phyloP scores from a whole-genome alignment of 1,140 invertebrate species.

The Aphelinus certus region DNA sequence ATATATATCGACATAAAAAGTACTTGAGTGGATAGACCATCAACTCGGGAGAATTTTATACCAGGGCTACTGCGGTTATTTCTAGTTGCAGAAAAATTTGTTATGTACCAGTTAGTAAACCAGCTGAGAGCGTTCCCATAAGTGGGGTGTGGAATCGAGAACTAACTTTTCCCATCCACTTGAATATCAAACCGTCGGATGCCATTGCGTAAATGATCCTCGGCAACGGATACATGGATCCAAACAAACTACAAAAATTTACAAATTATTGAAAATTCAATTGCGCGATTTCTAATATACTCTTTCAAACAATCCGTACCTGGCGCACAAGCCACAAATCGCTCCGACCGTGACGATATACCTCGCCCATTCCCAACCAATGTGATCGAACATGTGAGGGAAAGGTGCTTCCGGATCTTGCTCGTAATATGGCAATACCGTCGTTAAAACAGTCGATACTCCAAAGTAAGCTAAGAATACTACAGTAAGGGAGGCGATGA shows the following conservation, averaged over 20 bases:
- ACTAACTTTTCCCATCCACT: constrained; percentile 76
- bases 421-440: constrained; percentile 89
- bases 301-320: constrained; percentile 57
- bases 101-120: constrained; percentile 74
- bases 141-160: constrained; percentile 80
- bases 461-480: constrained; percentile 90
- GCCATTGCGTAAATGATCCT: constrained; percentile 89
- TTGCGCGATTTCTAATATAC: too few relatives aligned
- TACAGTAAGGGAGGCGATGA: constrained; percentile 82
- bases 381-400: constrained; percentile 74
- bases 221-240: constrained; percentile 87
- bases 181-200: constrained; percentile 83
- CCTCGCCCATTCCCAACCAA: constrained; percentile 76
- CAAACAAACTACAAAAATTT: constrained; percentile 73
- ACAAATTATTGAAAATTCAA: not conserved
- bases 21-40: too few relatives aligned
- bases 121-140: constrained; percentile 81
- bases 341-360: constrained; percentile 84
- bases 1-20: too few relatives aligned
- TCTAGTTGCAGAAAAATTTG: not conserved
- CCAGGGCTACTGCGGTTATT: not conserved
- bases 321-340: constrained; percentile 76
- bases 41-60: too few relatives aligned
- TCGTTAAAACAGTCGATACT: constrained; percentile 85
- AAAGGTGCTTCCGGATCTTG: constrained; percentile 76